Conservation (phyloP, 2,113 vertebrate species). For the Antechinus flavipes region DNA sequence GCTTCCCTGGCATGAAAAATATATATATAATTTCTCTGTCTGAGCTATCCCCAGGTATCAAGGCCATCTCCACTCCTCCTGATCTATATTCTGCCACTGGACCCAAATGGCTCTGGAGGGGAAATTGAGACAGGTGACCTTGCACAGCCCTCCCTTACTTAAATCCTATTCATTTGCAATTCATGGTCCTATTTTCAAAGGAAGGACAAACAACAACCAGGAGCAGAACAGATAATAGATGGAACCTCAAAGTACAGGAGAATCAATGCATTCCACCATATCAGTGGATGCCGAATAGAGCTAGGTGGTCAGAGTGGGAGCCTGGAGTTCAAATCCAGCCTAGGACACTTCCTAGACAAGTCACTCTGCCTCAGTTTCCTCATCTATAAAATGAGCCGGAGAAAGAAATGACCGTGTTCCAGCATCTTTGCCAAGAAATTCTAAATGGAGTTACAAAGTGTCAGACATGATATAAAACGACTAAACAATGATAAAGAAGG, state of each 20-base stretch:
- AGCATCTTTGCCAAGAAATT: background rate
- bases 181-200: too few relatives aligned
- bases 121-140: too few relatives aligned
- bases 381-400: background rate
- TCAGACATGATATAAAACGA: background rate
- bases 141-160: too few relatives aligned
- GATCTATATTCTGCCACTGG: too few relatives aligned
- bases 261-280: background rate
- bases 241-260: background rate
- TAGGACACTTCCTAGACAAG: background rate
- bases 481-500: background rate
- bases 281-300: background rate
- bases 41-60: too few relatives aligned
- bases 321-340: background rate
- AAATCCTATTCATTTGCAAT: too few relatives aligned
- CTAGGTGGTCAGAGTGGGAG: background rate
- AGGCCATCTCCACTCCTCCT: too few relatives aligned
- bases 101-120: too few relatives aligned
- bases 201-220: too few relatives aligned
- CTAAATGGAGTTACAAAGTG: background rate
- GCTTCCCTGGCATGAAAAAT: too few relatives aligned
- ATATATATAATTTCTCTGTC: too few relatives aligned
- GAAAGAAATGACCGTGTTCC: background rate
- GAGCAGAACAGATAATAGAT: background rate
- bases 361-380: background rate